These are phyloP conservation scores for Oligia latruncula DNA, from an alignment of 2,888 invertebrate species.

Conservation along the genomic window DNA sequence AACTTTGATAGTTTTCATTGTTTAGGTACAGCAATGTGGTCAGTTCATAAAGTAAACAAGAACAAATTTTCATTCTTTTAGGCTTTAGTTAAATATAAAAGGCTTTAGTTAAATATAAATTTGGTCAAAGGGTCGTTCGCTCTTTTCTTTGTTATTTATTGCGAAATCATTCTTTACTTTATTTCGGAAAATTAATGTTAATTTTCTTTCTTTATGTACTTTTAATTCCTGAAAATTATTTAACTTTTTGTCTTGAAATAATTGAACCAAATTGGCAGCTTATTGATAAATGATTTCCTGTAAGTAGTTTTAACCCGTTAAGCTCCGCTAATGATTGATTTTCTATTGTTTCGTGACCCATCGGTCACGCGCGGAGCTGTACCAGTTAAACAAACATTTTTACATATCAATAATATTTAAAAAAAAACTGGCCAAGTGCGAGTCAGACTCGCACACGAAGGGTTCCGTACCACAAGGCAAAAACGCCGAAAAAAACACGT, in stretches of 20 bases:
- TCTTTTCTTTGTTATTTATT: not conserved
- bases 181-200: not conserved
- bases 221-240: not conserved
- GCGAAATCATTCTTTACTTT: not conserved
- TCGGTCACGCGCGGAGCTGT: too few species aligned
- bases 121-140: not conserved
- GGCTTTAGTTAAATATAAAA: not conserved
- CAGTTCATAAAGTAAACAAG: constrained; percentile 16
- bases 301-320: too few species aligned
- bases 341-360: too few species aligned
- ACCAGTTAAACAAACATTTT: not conserved
- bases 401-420: not conserved
- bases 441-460: too few species aligned
- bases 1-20: not conserved
- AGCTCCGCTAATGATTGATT: too few species aligned
- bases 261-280: not conserved
- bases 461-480: too few species aligned
- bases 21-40: not conserved
- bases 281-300: not conserved
- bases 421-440: not conserved
- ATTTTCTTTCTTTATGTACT: too few species aligned
- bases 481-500: too few species aligned
- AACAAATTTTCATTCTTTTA: not conserved
- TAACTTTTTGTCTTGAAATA: not conserved
- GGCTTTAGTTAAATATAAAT: not conserved